Percentiles rank a stretch among this genome's conserved stretches.
Evolutionary conservation across 2,113 vertebrate genomes (phyloP).

Genomic region (Nansenia antarctica): DNA sequence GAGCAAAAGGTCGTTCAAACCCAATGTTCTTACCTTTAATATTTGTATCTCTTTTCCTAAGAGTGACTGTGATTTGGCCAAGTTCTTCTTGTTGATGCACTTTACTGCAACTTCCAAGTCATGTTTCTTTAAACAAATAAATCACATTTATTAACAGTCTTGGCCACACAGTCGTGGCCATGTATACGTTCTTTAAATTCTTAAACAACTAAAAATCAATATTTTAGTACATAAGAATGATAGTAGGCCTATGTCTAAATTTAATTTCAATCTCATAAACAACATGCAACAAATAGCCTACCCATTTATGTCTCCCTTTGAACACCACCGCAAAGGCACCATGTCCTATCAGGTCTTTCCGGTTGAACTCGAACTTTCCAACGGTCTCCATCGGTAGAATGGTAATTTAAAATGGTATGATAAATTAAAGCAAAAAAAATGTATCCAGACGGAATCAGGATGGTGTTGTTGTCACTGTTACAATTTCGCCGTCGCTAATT

Average conservation of each 20-base stretch:
- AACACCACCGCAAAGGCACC: constrained; percentile 97
- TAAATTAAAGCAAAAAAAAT: neutral
- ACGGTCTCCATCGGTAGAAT: constrained; percentile 80
- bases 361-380: constrained; percentile 94
- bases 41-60: constrained; percentile 97
- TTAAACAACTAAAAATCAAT: neutral
- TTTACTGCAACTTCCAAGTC: constrained; percentile 94
- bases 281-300: constrained; percentile 47
- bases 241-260: too few species aligned
- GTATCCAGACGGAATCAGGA: constrained; percentile 39
- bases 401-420: neutral
- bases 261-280: neutral
- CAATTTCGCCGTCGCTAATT: constrained; percentile 14
- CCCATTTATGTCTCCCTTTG: constrained; percentile 94
- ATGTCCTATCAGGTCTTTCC: constrained; percentile 93
- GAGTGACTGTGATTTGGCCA: constrained; percentile 91
- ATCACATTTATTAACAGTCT: neutral
- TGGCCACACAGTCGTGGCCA: too few species aligned
- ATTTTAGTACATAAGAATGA: neutral
- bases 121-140: constrained; percentile 78
- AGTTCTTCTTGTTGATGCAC: constrained; percentile 96
- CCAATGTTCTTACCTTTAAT: constrained; percentile 83
- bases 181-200: too few species aligned
- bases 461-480: constrained; percentile 32
- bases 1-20: neutral